These are phyloP conservation scores for Ptychobarbus kaznakovi DNA, from an alignment of 2,797 vertebrate species.

Conservation along the genomic window DNA sequence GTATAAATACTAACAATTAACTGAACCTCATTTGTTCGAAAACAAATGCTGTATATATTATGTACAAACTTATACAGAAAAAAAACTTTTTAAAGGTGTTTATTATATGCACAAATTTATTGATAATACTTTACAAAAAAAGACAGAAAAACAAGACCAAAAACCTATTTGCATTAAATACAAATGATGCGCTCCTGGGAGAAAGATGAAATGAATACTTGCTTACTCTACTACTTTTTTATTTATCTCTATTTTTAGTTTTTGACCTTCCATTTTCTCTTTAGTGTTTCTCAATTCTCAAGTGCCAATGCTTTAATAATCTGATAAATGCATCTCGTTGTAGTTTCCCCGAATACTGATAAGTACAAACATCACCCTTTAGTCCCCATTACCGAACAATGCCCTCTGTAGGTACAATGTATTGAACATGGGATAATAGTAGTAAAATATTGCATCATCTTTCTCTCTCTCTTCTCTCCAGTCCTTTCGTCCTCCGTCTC, in stretches of 20 bases:
- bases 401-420: constrained; percentile 59
- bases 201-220: constrained; percentile 65
- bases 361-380: constrained; percentile 49
- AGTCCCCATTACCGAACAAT: constrained; percentile 47
- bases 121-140: constrained; percentile 79
- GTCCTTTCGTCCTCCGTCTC: constrained; percentile 67
- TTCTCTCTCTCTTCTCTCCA: constrained; percentile 21
- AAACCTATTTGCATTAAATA: constrained; percentile 82
- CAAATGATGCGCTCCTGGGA: constrained; percentile 67
- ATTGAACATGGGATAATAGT: constrained; percentile 68
- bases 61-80: not conserved
- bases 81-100: constrained; percentile 32
- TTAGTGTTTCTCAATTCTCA: not conserved
- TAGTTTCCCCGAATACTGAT: constrained; percentile 66
- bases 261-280: constrained; percentile 32
- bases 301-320: constrained; percentile 53
- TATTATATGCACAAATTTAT: constrained; percentile 76
- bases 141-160: constrained; percentile 66
- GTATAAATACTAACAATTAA: not conserved
- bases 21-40: not conserved
- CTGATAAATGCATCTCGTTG: constrained; percentile 57
- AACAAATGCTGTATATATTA: constrained; percentile 1
- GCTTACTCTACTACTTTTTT: constrained; percentile 44
- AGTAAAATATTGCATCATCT: constrained; percentile 62
- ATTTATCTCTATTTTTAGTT: constrained; percentile 50